Evolutionary conservation across 2,888 invertebrate species (phyloP), one percentile per base, ranked within the genome.

Genomic region (Lathronympha strigana): DNA sequence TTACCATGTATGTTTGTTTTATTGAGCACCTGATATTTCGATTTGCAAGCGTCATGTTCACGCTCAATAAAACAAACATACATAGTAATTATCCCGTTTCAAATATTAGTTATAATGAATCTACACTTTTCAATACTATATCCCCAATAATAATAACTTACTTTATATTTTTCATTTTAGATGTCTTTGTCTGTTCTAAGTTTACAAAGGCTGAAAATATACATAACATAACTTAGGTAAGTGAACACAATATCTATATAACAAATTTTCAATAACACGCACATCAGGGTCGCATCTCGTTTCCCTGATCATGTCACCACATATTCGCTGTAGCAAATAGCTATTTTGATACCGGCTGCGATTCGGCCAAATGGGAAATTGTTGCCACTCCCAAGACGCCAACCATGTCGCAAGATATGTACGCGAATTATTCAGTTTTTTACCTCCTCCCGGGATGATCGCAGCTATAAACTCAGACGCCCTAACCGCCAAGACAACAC

Each of bases 391-490:
- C 82, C 86, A 73, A 82, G 83, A 79, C 82, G 82, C 82, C 82
- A 79, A 76, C 83, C 79, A 80, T 81, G 82, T 83, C 82, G 76
- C 79, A 77, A 83, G 82, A 87, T 83, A 81, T 84, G 81, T 82
- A 80, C 77, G 80, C 77, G 84, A 88, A 88, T 87, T 86, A 87
- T 88, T 85, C 85, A 82, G 83, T 85, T 89, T 86, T 88, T 87
- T 84, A 82, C 83, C 81, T 82, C 81, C 82, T 79, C 79, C 74
- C 75, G 76, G 81, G 80, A 82, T 81, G 77, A 84, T 80, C 76
- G 70, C 71, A 72, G 69, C 69, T 73, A 72, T 73, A 71, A 69
- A 71, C 70, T 71, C 67, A 77, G 78, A 76, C 69, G 75, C 73
- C 79, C 73, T 75, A 84, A 78, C 75, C 64, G 72, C 76, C 76